Evolutionary conservation across 2,797 vertebrate genomes (phyloP).

Genomic region (Perodicticus potto): DNA sequence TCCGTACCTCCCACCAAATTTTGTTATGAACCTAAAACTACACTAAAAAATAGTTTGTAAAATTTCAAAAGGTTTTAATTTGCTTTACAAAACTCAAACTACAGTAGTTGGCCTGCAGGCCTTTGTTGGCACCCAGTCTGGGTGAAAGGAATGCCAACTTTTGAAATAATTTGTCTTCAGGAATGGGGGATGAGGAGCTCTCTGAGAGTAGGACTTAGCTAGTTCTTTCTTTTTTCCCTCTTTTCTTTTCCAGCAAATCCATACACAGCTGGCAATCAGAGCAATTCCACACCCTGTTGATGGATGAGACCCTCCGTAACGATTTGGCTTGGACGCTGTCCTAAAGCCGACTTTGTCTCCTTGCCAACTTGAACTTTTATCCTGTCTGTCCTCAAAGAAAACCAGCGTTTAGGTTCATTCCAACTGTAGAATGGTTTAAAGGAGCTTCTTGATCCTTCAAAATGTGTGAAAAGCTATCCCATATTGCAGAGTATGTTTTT

Average conservation of each 20-base stretch:
- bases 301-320: background rate
- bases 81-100: background rate
- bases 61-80: background rate
- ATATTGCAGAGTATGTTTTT: background rate
- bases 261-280: background rate
- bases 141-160: background rate
- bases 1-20: background rate
- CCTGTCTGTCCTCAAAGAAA: background rate
- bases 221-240: background rate
- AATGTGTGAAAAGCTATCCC: slow-evolving; percentile 14
- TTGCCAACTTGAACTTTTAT: background rate
- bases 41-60: background rate
- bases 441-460: slow-evolving; percentile 31
- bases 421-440: slow-evolving; percentile 43
- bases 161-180: slow-evolving; percentile 29
- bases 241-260: background rate
- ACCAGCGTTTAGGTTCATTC: background rate
- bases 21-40: background rate
- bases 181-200: background rate
- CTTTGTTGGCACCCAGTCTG: background rate
- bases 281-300: background rate
- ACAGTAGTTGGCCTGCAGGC: background rate
- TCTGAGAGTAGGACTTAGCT: background rate
- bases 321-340: background rate
- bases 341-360: background rate